These are phyloP conservation scores for Malurus leucopterus DNA, from an alignment of 2,797 vertebrate genomes.

Conservation along the genomic window DNA sequence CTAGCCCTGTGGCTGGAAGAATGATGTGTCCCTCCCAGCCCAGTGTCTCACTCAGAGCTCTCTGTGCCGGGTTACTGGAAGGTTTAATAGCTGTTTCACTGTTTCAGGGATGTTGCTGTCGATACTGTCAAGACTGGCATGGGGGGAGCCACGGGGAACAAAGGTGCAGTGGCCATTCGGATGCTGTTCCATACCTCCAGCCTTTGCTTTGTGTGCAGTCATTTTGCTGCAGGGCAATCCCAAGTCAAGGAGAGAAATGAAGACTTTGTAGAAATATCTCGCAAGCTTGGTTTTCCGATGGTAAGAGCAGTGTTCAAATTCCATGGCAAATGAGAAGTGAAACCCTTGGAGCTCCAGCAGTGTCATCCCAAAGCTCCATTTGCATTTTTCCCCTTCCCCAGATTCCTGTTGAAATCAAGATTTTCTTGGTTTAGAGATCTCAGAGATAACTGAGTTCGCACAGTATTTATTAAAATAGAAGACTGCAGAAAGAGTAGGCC, in stretches of 20 bases:
- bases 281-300: slow-evolving; percentile 94
- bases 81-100: background rate
- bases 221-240: slow-evolving; percentile 96
- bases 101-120: slow-evolving; percentile 89
- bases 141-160: slow-evolving; percentile 97
- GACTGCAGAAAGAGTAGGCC: background rate
- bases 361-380: background rate
- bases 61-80: background rate
- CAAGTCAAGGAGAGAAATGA: slow-evolving; percentile 98
- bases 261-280: slow-evolving; percentile 92
- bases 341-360: background rate
- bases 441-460: background rate
- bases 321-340: background rate
- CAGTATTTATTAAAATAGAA: background rate
- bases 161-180: slow-evolving; percentile 94
- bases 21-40: background rate
- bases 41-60: background rate
- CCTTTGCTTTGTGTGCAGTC: slow-evolving; percentile 96
- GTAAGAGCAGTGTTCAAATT: slow-evolving; percentile 66
- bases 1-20: background rate
- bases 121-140: slow-evolving; percentile 98
- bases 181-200: slow-evolving; percentile 97
- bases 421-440: background rate
- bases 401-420: background rate
- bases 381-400: background rate